These are phyloP conservation scores for Sphyrna mokarran DNA, from an alignment of 2,113 vertebrate species.

Conservation along the genomic window DNA sequence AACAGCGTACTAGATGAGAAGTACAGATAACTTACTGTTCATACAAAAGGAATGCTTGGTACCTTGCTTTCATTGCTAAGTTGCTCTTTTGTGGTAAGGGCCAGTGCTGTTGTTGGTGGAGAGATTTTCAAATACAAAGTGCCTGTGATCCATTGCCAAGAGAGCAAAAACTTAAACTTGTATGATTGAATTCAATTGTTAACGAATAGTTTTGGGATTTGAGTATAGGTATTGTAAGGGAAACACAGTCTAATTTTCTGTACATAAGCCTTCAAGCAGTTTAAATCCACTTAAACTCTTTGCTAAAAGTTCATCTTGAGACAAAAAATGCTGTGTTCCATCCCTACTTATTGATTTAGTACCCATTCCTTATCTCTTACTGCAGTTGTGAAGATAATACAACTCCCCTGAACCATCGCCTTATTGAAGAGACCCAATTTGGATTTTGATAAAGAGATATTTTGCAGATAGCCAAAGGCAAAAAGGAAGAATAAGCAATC, in stretches of 20 bases:
- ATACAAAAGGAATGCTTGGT: neutral
- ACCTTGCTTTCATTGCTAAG: neutral
- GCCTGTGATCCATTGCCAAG: neutral
- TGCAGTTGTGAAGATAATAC: neutral
- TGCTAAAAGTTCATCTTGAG: neutral
- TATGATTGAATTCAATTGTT: neutral
- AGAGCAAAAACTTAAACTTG: neutral
- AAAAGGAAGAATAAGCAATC: neutral
- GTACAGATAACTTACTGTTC: neutral
- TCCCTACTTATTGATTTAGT: neutral
- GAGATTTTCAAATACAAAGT: neutral
- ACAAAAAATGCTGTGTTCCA: neutral
- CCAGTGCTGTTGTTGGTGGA: neutral
- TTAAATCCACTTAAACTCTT: neutral
- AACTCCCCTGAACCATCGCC: neutral
- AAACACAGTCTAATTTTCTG: neutral
- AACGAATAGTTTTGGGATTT: neutral
- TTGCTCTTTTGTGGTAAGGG: neutral
- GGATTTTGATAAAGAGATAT: neutral
- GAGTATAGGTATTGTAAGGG: neutral
- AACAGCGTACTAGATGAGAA: neutral
- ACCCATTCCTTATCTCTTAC: neutral
- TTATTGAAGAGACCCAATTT: conserved; percentile 1
- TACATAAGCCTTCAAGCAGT: neutral
- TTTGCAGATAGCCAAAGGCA: neutral